Evolutionary conservation across 2,888 invertebrate species (phyloP), one percentile per base, ranked within the genome.

Genomic region (Troides oblongomaculatus): DNA sequence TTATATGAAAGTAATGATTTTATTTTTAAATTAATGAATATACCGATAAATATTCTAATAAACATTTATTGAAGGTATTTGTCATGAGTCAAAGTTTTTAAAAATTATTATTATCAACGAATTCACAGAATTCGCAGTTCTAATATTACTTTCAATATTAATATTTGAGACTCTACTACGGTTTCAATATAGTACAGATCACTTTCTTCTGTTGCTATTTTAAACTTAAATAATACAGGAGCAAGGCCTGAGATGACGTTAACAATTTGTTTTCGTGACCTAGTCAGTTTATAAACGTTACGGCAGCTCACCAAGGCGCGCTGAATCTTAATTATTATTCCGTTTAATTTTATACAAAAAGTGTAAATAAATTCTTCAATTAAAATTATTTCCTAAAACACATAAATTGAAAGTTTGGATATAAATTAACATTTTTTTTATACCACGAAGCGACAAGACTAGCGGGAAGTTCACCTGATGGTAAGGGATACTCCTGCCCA

Each of bases 231-330:
- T 69, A 69, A 57, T 61, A 66, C 30, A 36, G 62, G 25, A 65
- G 62, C 69, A 69, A 69, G 69, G 69, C 46, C 65, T 57, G 62
- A 43, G 65, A 69, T 69, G 69, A 69, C 69, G 69, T 69, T 56
- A 69, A 64, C 17, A 69, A 64, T 69, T 69, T 69, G 69, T 69
- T 69, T 69, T 65, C 69, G 65, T 69, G 69, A 69, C 69, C 69
- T 65, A 69, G 65, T 65, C 56, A 56, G 69, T 53, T 65, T 62
- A 65, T 65, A 69, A 62, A 57, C 58, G 65, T 62, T 61, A 56
- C 65, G 23, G 46, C 50, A 39, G 61, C 56, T 30, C 39, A 61
- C 61, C 1, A 39, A 39, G 39, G 39, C 39, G 39, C 8, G 39
- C 39, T 7, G 62, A 18, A 30, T 23, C 39, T 62, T 56, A 66